These are phyloP conservation scores for Tapirus indicus DNA, from an alignment of 2,797 vertebrate species.

Conservation along the genomic window DNA sequence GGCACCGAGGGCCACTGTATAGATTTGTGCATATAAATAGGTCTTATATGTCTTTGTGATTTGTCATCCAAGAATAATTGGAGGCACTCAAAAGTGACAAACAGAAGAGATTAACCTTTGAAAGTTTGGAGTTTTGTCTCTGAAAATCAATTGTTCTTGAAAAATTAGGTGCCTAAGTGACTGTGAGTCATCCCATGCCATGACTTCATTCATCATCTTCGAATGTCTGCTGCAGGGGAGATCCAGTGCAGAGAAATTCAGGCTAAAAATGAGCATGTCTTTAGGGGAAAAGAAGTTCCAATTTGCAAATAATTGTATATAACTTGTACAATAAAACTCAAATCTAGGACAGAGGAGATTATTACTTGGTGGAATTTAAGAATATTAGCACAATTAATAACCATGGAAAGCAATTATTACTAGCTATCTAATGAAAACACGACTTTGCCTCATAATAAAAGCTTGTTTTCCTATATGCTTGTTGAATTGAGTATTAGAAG, in stretches of 20 bases:
- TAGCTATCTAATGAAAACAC: conserved; percentile 19
- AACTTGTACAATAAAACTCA: not conserved
- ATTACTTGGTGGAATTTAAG: conserved; percentile 49
- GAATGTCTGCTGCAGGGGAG: conserved; percentile 51
- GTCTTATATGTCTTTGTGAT: conserved; percentile 36
- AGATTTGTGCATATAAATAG: conserved; percentile 60
- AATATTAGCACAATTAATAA: conserved; percentile 7
- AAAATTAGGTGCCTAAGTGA: conserved; percentile 69
- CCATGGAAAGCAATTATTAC: conserved; percentile 26
- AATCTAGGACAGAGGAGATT: conserved; percentile 38
- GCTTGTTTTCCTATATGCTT: not conserved
- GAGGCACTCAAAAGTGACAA: conserved; percentile 59
- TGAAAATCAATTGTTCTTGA: conserved; percentile 71
- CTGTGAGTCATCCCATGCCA: conserved; percentile 51
- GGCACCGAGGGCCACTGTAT: not conserved
- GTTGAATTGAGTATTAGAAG: conserved; percentile 50
- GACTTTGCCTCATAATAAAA: conserved; percentile 56
- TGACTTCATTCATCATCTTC: conserved; percentile 68
- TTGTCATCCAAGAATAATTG: conserved; percentile 69
- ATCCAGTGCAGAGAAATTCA: conserved; percentile 46
- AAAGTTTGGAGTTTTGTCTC: conserved; percentile 65
- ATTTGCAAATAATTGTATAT: conserved; percentile 37
- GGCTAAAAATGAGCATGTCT: conserved; percentile 46
- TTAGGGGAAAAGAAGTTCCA: conserved; percentile 28
- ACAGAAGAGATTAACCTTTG: conserved; percentile 57